These are phyloP conservation scores for Collichthys lucidus DNA, from an alignment of 2,113 vertebrate species.

Conservation along the genomic window DNA sequence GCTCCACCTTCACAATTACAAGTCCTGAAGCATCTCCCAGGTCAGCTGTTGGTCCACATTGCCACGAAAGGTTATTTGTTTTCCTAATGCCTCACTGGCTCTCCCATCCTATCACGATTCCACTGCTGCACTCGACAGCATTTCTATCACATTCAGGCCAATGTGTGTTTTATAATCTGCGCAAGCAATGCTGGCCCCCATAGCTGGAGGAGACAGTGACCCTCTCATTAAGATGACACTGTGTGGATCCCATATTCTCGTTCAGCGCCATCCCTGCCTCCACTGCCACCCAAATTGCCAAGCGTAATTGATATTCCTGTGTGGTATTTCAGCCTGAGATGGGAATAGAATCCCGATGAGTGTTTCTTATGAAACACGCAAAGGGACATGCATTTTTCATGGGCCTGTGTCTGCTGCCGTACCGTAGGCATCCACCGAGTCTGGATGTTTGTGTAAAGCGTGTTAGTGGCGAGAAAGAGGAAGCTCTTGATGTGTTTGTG, in stretches of 20 bases:
- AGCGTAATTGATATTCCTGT: conserved; percentile 78
- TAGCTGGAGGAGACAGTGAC: conserved; percentile 53
- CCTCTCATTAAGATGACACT: conserved; percentile 63
- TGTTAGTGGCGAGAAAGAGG: conserved; percentile 57
- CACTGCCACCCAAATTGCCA: conserved; percentile 70
- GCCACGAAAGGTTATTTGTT: conserved; percentile 43
- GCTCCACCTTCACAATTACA: neutral
- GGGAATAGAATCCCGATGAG: conserved; percentile 78
- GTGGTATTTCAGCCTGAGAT: conserved; percentile 71
- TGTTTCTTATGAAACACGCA: conserved; percentile 77
- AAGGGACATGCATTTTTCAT: conserved; percentile 84
- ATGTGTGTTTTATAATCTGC: conserved; percentile 48
- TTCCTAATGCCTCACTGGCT: neutral
- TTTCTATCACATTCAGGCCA: conserved; percentile 30
- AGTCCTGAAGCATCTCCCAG: conserved; percentile 14
- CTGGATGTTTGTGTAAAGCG: conserved; percentile 55
- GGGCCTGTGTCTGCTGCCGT: conserved; percentile 67
- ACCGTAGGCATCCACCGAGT: conserved; percentile 51
- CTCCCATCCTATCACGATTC: conserved; percentile 28
- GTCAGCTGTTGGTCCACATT: conserved; percentile 8
- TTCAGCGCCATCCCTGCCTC: conserved; percentile 41
- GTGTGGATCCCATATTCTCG: conserved; percentile 49
- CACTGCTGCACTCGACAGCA: neutral
- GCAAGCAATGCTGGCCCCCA: conserved; percentile 11
- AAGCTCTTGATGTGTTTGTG: conserved; percentile 61